Base-by-base conservation (phyloP, 2,888 invertebrate genomes). In the Epinotia ramella region DNA sequence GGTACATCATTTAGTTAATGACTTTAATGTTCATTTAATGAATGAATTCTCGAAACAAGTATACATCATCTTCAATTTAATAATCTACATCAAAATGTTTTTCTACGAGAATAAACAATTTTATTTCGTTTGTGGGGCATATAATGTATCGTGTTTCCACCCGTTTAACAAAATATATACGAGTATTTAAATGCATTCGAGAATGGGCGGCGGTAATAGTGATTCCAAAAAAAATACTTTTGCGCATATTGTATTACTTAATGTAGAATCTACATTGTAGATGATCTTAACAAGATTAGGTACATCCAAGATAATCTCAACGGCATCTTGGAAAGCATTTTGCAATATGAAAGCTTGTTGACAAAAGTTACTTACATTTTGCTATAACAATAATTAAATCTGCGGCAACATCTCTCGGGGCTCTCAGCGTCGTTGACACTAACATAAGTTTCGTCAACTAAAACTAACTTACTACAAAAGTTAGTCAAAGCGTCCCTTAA, bases 401-500 rank as follows among this genome's bases (percentile, higher is more conserved):
- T 72, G 62, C 66, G 71, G n/a, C 6, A 76, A 24, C 76, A 62
- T 72, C 76, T 72, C 76, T 11, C 46, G 76, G 33, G 76, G 67
- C 71, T 71, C 53, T 69, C 72, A 63, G 59, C 75, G 70, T 60
- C 70, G 75, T 65, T 76, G 72, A 72, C 76, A 76, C 76, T 76
- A 72, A 76, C 76, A 76, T 67, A 76, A 76, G 71, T 76, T 76
- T 75, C 75, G 70, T 62, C 67, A 72, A 67, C 67, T 76, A 67
- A 72, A 76, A 72, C 76, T 67, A 72, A 72, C 67, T 76, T 72
- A 72, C 46, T 49, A 72, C 76, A 72, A 46, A 76, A 76, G 76
- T 76, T 76, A 76, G 76, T 67, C 71, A 76, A 75, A 75, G 65
- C 46, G 76, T 72, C 76, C 63, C 72, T 72, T 76, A 76, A 76